Conservation (phyloP, 2,113 vertebrate genomes). For the Physeter macrocephalus region DNA sequence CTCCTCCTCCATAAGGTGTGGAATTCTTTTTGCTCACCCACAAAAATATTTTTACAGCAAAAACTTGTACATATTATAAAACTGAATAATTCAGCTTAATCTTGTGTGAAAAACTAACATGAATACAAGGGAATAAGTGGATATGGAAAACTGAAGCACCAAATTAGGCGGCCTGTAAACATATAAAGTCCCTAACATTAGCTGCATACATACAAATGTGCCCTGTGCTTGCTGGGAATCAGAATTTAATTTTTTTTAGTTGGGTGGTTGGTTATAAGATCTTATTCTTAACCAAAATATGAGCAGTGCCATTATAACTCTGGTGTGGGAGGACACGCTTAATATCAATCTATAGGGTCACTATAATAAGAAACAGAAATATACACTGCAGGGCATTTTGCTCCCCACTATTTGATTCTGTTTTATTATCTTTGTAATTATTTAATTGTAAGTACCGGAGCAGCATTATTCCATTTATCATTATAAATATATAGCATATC, state of each 20-base stretch:
- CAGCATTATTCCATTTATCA: background rate
- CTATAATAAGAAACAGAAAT: background rate
- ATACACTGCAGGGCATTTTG: background rate
- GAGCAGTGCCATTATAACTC: background rate
- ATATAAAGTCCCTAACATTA: background rate
- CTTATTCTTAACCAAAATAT: slow-evolving; percentile 40
- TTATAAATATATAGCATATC: background rate
- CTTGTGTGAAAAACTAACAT: slow-evolving; percentile 43
- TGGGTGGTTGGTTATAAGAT: background rate
- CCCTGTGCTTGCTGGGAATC: background rate
- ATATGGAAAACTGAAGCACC: background rate
- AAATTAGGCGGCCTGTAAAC: slow-evolving; percentile 40
- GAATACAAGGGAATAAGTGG: background rate
- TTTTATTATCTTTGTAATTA: background rate
- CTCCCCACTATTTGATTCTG: background rate
- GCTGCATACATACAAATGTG: background rate
- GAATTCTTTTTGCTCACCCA: background rate
- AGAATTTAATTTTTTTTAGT: slow-evolving; percentile 15
- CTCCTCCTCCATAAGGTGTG: background rate
- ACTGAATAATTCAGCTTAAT: slow-evolving; percentile 47
- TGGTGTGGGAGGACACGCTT: background rate
- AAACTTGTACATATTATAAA: slow-evolving; percentile 22
- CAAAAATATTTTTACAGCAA: slow-evolving; percentile 44
- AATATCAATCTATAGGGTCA: background rate
- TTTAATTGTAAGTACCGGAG: background rate